These are phyloP conservation scores for Phengaris alcon DNA, from an alignment of 2,888 invertebrate genomes.

Conservation along the genomic window DNA sequence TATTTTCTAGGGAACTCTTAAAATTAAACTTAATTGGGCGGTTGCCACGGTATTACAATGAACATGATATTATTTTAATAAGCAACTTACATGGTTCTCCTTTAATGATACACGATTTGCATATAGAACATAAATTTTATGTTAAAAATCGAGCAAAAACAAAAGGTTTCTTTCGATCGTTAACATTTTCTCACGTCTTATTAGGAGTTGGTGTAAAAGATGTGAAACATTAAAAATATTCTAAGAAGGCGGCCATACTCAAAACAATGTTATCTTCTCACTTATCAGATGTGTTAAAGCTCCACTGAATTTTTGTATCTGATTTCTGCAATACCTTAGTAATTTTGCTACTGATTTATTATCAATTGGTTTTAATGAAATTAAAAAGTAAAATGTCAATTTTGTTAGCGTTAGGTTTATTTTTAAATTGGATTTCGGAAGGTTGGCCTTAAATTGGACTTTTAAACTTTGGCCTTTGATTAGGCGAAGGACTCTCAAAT, in stretches of 20 bases:
- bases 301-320: constrained; percentile 45
- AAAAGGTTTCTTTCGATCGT: constrained; percentile 31
- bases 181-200: constrained; percentile 39
- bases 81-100: background rate
- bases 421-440: constrained; percentile 1
- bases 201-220: constrained; percentile 23
- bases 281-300: constrained; percentile 57
- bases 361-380: background rate
- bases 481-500: background rate
- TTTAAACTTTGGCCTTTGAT: background rate
- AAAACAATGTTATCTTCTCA: constrained; percentile 47
- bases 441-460: background rate
- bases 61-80: constrained; percentile 6
- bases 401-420: background rate
- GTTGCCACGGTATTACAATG: background rate
- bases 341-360: constrained; percentile 18
- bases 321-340: constrained; percentile 21
- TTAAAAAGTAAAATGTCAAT: background rate
- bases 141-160: constrained; percentile 24
- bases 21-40: background rate
- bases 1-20: background rate
- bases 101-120: constrained; percentile 15
- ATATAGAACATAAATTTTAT: constrained; percentile 8
- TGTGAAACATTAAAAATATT: constrained; percentile 43
- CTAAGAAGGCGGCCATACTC: constrained; percentile 53